phyloP scores from a whole-genome alignment of 1,140 invertebrate genomes.

The Drosophila ercepeae region DNA sequence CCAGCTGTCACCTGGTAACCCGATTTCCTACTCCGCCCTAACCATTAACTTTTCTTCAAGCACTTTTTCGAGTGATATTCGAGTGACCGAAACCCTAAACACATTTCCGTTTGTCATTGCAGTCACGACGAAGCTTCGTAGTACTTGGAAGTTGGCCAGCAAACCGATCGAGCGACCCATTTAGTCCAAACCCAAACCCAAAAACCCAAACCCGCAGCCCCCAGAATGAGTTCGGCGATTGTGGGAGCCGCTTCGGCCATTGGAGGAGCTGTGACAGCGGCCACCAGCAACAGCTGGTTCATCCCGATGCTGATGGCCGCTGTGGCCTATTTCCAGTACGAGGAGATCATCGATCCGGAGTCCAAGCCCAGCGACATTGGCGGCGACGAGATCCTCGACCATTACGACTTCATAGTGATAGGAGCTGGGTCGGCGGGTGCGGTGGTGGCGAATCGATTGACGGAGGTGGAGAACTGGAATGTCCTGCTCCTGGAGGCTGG shows the following conservation, averaged over 20 bases:
- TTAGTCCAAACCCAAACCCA: background rate
- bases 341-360: slow-evolving; percentile 90
- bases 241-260: slow-evolving; percentile 85
- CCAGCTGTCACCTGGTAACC: slow-evolving; percentile 31
- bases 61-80: background rate
- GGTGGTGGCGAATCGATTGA: slow-evolving; percentile 94
- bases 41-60: background rate
- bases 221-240: slow-evolving; percentile 83
- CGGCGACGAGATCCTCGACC: slow-evolving; percentile 86
- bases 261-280: slow-evolving; percentile 85
- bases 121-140: slow-evolving; percentile 42
- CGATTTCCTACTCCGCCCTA: slow-evolving; percentile 16
- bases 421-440: slow-evolving; percentile 97
- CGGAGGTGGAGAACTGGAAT: slow-evolving; percentile 92
- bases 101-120: slow-evolving; percentile 62
- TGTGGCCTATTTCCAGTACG: slow-evolving; percentile 92
- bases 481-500: slow-evolving; percentile 95
- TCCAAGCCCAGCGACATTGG: slow-evolving; percentile 88
- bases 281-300: slow-evolving; percentile 87
- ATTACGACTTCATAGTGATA: slow-evolving; percentile 94
- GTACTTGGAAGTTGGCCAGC: background rate
- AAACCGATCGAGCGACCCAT: slow-evolving; percentile 7
- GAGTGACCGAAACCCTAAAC: background rate
- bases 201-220: background rate
- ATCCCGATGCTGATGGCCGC: slow-evolving; percentile 91